phyloP scores from a whole-genome alignment of 2,113 vertebrate genomes.

The Callorhinus ursinus region DNA sequence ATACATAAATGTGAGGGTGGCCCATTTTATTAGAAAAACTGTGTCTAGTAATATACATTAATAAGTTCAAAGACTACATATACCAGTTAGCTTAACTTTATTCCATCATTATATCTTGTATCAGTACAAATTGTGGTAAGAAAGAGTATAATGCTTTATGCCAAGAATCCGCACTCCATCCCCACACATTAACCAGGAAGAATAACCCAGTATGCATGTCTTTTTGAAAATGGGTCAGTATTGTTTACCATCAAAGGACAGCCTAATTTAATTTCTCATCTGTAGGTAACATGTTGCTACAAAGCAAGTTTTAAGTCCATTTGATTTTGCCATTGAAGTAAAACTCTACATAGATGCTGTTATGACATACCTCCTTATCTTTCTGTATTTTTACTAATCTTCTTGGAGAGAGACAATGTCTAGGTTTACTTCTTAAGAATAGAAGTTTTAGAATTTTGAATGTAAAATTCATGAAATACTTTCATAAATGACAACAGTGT shows the following conservation, averaged over 20 bases:
- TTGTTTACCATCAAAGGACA: constrained; percentile 1
- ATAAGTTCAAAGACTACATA: neutral
- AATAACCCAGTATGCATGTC: neutral
- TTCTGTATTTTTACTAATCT: neutral
- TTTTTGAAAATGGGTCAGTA: constrained; percentile 4
- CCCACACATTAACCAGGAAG: neutral
- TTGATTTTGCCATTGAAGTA: constrained; percentile 28
- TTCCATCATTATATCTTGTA: neutral
- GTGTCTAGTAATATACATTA: neutral
- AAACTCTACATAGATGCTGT: neutral
- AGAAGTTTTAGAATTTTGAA: constrained; percentile 53
- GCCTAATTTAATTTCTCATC: constrained; percentile 28
- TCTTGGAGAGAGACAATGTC: neutral
- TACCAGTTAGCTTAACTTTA: neutral
- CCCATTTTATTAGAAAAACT: constrained; percentile 2
- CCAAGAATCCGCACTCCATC: neutral
- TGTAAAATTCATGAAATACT: neutral
- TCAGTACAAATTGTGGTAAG: neutral
- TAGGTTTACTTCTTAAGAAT: constrained; percentile 28
- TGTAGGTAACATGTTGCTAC: neutral
- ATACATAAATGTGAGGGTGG: neutral
- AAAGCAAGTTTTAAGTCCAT: constrained; percentile 38
- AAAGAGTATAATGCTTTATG: neutral
- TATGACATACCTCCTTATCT: neutral
- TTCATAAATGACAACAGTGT: constrained; percentile 9